Evolutionary conservation across 2,113 vertebrate species (phyloP), one percentile per base, ranked within the genome.

Genomic region (Phycodurus eques): DNA sequence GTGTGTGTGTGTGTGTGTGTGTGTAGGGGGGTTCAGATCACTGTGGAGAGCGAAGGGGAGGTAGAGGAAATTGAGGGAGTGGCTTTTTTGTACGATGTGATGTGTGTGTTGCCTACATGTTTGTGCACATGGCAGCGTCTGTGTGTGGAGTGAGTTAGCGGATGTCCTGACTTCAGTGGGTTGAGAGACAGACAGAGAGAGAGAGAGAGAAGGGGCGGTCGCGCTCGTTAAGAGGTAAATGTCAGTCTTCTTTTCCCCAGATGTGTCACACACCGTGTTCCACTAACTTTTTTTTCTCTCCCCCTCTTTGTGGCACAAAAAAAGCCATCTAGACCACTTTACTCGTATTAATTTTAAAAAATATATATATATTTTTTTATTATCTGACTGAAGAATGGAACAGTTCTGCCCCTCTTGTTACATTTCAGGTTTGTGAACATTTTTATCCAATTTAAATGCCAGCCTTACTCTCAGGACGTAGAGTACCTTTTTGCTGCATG

Each of bases 1-100:
- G 73, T 61, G 66, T 13, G 49, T 65, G 64, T 39, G 17, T 51
- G 49, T 39, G 35, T 39, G 35, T 53, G 49, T 51, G 56, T 31
- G 77, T 60, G 60, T 51, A 56, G 47, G 77, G 49, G 73, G 27
- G 76, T 63, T 70, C 70, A 72, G 59, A 75, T 87, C 81, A 73
- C 77, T 75, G 67, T 82, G 79, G 87, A 87, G 83, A 86, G 84
- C 76, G 83, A 86, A 72, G 68, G 83, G 76, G 87, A 87, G 82
- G 82, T 87, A 86, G 79, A 82, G 81, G 88, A 87, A 88, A 87
- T 85, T 39, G 75, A 77, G 82, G 88, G 87, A 89, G 90, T 89
- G 90, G 85, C 75, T 79, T 89, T 71, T 79, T 79, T 71, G 84
- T 87, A 71, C 63, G 85, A 19, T 77, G 56, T 83, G 73, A 72